Conservation (phyloP, 1,140 invertebrate species). For the Aphelenchoides fujianensis region DNA sequence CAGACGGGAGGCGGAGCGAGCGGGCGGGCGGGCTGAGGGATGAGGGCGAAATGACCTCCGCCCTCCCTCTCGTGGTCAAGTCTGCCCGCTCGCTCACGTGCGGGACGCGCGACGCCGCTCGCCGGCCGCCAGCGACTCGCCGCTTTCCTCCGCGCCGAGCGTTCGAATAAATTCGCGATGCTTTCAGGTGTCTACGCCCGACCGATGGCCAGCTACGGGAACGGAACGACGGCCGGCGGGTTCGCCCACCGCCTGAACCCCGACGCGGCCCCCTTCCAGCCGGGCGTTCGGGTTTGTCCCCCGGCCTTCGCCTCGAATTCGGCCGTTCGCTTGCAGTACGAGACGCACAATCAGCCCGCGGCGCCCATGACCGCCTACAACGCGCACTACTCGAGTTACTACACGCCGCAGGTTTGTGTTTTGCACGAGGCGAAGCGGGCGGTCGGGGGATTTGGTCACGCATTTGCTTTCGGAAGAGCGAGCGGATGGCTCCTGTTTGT, state of each 20-base stretch:
- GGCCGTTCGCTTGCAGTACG: not conserved
- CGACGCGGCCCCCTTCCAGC: not conserved
- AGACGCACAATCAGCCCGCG: not conserved
- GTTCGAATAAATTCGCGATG: not conserved
- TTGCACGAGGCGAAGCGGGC: not conserved
- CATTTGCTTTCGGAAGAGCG: not conserved
- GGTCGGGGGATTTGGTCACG: not conserved
- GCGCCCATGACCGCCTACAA: not conserved
- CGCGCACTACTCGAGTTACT: not conserved
- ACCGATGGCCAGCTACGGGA: constrained; percentile 2
- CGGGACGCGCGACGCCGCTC: too few relatives aligned
- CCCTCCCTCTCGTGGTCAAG: too few relatives aligned
- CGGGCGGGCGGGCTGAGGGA: too few relatives aligned
- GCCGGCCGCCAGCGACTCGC: too few relatives aligned
- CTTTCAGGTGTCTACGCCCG: not conserved
- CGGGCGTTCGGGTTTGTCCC: not conserved
- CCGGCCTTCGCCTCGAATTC: too few relatives aligned
- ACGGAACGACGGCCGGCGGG: not conserved
- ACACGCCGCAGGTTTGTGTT: not conserved
- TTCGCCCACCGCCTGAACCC: not conserved
- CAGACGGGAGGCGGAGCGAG: too few relatives aligned
- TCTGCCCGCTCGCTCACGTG: too few relatives aligned
- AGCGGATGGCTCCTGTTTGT: not conserved
- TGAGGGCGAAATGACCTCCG: too few relatives aligned
- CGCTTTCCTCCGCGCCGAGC: too few relatives aligned